Evolutionary conservation across 2,797 vertebrate species (phyloP), one percentile per base, ranked within the genome.

Genomic region (Capromys pilorides): DNA sequence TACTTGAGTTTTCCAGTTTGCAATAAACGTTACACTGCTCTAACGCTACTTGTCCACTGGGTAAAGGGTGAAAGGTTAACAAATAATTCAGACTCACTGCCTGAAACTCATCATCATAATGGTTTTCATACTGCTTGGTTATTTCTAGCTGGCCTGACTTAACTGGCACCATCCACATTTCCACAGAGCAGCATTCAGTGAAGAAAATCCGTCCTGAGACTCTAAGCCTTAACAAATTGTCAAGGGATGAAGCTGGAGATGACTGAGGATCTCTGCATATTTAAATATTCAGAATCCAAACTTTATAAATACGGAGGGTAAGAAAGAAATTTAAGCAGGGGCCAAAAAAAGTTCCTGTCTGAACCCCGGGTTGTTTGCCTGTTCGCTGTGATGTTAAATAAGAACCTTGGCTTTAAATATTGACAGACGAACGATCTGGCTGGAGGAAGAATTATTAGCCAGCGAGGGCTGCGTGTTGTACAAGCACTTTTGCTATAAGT

Each of bases 221-320:
- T 45, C 86, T 89, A 95, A 97, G 69, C 90, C 93, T 94, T 88
- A 95, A 90, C 86, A 95, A 94, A 96, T 93, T 96, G 83, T 75
- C 80, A 54, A 88, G 67, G 92, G 94, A 91, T 94, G 57, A 88
- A 49, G 24, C 13, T 88, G n/a, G 59, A 94, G 78, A 86, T 88
- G 85, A 93, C 73, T n/a, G 82, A 54, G 41, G n/a, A 69, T 66
- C 85, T 89, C 77, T 64, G 24, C 39, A 90, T 94, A 93, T 92
- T 95, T 96, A 93, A 96, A 95, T 94, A 93, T 88, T 84, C 75
- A 85, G 78, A 89, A 91, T 41, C n/a, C 14, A 57, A 88, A 66
- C 33, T 24, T 86, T 67, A 36, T 85, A 92, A 91, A 86, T 91
- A 93, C 4, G 5, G 51, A 92, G 18, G 41, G 64, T 83, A 88